Evolutionary conservation across 2,888 invertebrate species (phyloP).

Genomic region (Branchellion lobata): DNA sequence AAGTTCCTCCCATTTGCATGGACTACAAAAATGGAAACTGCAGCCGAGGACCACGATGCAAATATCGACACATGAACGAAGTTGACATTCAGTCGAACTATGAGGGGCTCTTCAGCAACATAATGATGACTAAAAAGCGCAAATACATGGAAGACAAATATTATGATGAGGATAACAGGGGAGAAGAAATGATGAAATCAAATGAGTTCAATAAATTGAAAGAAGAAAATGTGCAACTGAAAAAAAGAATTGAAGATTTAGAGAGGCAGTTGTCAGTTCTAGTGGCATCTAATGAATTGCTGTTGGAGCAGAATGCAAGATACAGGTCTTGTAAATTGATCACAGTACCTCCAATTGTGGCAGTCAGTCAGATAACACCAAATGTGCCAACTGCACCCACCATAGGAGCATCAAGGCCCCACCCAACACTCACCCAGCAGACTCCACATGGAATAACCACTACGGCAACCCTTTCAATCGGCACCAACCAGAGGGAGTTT

Average conservation of each 20-base stretch:
- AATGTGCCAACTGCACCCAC: conserved; percentile 65
- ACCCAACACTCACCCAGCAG: conserved; percentile 42
- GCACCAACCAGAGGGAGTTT: conserved; percentile 49
- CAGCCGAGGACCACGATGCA: conserved; percentile 64
- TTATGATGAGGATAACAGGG: conserved; percentile 11
- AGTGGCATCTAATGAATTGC: conserved; percentile 76
- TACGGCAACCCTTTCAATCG: conserved; percentile 44
- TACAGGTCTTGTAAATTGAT: conserved; percentile 64
- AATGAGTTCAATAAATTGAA: conserved; percentile 52
- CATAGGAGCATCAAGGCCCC: conserved; percentile 63
- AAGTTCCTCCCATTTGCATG: conserved; percentile 66
- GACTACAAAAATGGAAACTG: conserved; percentile 69
- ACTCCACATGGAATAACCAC: conserved; percentile 49
- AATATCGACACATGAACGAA: conserved; percentile 63
- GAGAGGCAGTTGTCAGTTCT: conserved; percentile 73
- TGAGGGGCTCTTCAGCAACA: neutral
- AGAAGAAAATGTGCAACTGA: conserved; percentile 71
- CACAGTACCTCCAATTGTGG: conserved; percentile 54
- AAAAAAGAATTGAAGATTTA: conserved; percentile 71
- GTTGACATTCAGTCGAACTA: neutral
- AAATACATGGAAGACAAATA: conserved; percentile 15
- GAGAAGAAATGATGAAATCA: conserved; percentile 14
- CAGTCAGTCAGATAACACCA: conserved; percentile 61
- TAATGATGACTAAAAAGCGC: conserved; percentile 10
- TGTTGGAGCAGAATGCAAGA: conserved; percentile 76